phyloP scores from a whole-genome alignment of 2,888 invertebrate genomes.

The Sesamia inferens region DNA sequence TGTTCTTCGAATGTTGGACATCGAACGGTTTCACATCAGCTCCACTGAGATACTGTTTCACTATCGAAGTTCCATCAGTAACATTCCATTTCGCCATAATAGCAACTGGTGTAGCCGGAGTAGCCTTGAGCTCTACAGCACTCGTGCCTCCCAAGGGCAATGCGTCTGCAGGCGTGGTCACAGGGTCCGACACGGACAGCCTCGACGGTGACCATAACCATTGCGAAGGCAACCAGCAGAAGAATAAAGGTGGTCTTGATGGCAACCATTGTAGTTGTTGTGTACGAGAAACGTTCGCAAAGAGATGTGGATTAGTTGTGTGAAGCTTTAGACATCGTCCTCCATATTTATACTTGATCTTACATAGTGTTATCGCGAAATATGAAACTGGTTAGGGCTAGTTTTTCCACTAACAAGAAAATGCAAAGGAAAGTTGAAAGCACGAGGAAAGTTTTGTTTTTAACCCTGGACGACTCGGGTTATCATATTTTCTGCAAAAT shows the following conservation, averaged over 20 bases:
- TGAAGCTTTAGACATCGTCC: too few species aligned
- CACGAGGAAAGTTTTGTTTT: background rate
- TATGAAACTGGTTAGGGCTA: too few species aligned
- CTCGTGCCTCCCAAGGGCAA: too few species aligned
- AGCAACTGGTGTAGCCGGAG: too few species aligned
- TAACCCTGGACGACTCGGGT: background rate
- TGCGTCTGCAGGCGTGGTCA: too few species aligned
- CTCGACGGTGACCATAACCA: too few species aligned
- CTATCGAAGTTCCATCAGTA: conserved; percentile 18
- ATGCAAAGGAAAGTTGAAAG: background rate
- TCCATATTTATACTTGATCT: background rate
- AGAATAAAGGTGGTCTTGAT: too few species aligned
- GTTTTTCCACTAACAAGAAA: background rate
- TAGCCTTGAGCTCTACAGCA: too few species aligned
- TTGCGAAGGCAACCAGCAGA: too few species aligned
- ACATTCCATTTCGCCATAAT: background rate
- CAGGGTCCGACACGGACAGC: too few species aligned
- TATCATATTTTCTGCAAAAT: background rate
- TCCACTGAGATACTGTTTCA: conserved; percentile 15
- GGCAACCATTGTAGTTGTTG: too few species aligned
- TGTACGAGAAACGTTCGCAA: too few species aligned
- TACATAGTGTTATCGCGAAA: background rate
- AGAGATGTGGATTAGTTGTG: background rate
- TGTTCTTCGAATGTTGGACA: background rate
- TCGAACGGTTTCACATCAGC: conserved; percentile 3